Conservation (phyloP, 2,797 vertebrate genomes). For the Zalophus californianus region DNA sequence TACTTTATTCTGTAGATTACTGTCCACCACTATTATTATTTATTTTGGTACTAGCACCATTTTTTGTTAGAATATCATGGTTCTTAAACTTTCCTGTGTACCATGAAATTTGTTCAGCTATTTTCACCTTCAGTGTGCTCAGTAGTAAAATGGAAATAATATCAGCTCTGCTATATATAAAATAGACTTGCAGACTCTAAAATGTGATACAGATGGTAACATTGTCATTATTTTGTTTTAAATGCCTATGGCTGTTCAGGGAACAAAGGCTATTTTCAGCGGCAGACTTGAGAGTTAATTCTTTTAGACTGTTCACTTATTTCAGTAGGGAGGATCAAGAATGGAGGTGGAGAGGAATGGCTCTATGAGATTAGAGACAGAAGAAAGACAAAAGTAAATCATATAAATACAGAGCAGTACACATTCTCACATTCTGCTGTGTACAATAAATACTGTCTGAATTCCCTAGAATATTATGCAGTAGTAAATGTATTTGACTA, state of each 20-base stretch:
- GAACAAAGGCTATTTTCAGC: neutral
- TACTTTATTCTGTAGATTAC: neutral
- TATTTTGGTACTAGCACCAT: constrained; percentile 6
- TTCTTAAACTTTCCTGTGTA: neutral
- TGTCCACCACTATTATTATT: neutral
- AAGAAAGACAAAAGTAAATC: constrained; percentile 19
- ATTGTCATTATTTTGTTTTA: neutral
- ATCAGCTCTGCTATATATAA: neutral
- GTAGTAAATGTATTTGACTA: constrained; percentile 9
- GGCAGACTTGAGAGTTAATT: neutral
- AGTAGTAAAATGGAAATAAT: constrained; percentile 19
- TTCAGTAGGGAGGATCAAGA: neutral
- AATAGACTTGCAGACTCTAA: neutral
- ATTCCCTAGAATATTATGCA: neutral
- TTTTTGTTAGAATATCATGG: neutral
- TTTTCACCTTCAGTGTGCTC: neutral
- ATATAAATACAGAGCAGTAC: neutral
- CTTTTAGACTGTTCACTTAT: neutral
- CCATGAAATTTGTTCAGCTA: neutral
- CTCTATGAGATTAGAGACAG: neutral
- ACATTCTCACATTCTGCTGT: neutral
- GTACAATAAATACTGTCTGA: neutral
- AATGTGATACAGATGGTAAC: neutral
- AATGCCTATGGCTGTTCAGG: neutral
- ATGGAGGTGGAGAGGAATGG: neutral